Percentiles rank a stretch among this genome's conserved stretches.
Conservation (phyloP, 2,113 vertebrate species). For the Sclerurus mexicanus region DNA sequence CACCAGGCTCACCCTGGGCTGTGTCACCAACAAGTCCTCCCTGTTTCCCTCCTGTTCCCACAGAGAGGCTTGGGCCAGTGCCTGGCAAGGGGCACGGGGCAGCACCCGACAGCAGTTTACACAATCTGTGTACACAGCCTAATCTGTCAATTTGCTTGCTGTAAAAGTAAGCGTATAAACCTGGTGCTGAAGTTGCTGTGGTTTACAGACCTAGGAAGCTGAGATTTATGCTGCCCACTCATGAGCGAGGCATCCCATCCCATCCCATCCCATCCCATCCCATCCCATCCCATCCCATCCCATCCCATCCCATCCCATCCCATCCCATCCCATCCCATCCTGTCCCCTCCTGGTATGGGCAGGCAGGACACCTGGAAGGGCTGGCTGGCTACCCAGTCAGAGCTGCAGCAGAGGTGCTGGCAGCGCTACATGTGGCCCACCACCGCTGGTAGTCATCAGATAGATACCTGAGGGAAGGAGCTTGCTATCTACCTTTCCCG, state of each 20-base stretch:
- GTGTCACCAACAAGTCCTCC: neutral
- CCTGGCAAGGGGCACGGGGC: neutral
- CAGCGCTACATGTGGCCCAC: conserved; percentile 48
- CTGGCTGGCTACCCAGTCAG: neutral
- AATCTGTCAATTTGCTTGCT: conserved; percentile 17
- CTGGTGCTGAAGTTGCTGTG: neutral
- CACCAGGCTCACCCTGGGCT: rapidly evolving
- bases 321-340: neutral
- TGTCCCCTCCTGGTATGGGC: neutral
- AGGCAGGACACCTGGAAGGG: neutral
- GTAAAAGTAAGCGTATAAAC: neutral
- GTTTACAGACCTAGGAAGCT: neutral
- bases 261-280: neutral
- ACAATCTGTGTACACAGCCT: conserved; percentile 27
- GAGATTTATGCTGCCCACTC: neutral
- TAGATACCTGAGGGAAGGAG: conserved; percentile 72
- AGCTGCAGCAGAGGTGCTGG: conserved; percentile 53
- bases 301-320: neutral
- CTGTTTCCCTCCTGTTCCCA: neutral
- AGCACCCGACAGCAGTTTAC: conserved; percentile 15
- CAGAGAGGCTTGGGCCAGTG: rapidly evolving
- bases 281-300: rapidly evolving
- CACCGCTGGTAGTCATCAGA: conserved; percentile 58
- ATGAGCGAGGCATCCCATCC: rapidly evolving
- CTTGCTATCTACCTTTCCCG: conserved; percentile 86